Base-by-base conservation (phyloP, 1,140 invertebrate species). In the Drosophila tristis region DNA sequence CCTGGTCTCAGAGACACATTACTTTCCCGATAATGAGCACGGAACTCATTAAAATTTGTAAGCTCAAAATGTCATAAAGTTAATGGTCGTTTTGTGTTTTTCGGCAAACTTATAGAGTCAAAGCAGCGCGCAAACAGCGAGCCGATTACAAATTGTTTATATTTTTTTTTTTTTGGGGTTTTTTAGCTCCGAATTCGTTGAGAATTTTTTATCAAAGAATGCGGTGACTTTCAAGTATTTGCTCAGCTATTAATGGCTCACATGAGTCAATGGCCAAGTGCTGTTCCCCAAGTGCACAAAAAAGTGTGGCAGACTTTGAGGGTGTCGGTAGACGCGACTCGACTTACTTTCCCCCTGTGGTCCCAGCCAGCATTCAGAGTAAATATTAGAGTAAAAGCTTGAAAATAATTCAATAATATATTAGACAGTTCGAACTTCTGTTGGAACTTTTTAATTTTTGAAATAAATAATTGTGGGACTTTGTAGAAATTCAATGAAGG, bases 171-270 rank as follows among this genome's bases (percentile, higher is more conserved):
- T 25, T 25, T 25, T 2, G 20, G 16, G 8, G 31, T 13, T 25
- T 57, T 44, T 35, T 25, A 16, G 7, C n/a, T 43, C 35, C 35
- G 60, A 50, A 31, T 29, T 47, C 58, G n/a, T 58, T 11, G 31
- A 11, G 2, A 35, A 16, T 54, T 44, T 29, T 58, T 67, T 57
- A 67, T 71, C 63, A 68, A 53, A 51, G 47, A 57, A 71, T 65
- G 72, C 70, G 71, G 60, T 42, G 26, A 50, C 68, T 74, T 74
- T 74, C 25, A 74, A 74, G 68, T 57, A 45, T 23, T 55, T 53
- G 55, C 43, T 4, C 31, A 31, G 16, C n/a, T 31, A 13, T 13
- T 29, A 54, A 31, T 31, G 25, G 15, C 39, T n/a, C 16, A 5
- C 4, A 65, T 74, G 71, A 74, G 61, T 74, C 72, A 74, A 49